phyloP scores from a whole-genome alignment of 2,888 invertebrate species.

The Diaphora mendica region DNA sequence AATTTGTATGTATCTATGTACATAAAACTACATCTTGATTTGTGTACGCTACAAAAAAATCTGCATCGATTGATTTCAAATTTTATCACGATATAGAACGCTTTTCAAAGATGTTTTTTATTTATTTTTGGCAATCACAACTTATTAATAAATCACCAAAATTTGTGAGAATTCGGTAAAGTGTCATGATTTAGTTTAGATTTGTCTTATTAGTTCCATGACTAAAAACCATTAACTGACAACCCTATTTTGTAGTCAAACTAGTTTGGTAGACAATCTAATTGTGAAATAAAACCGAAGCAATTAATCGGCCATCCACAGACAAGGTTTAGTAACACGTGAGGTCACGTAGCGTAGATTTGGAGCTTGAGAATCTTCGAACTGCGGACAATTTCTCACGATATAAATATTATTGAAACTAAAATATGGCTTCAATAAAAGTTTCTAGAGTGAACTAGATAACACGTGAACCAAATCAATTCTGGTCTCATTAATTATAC shows the following conservation, averaged over 20 bases:
- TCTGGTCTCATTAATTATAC: too few species aligned
- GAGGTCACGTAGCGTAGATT: constrained; percentile 9
- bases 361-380: constrained; percentile 8
- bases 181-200: too few species aligned
- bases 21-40: too few species aligned
- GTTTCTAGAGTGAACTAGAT: background rate
- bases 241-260: constrained; percentile 33
- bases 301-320: constrained; percentile 35
- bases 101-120: too few species aligned
- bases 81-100: too few species aligned
- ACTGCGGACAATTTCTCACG: background rate
- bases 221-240: background rate
- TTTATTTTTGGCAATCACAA: too few species aligned
- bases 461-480: too few species aligned
- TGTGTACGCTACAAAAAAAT: too few species aligned
- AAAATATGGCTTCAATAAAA: background rate
- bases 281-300: constrained; percentile 38
- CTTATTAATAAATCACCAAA: background rate
- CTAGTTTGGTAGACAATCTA: constrained; percentile 34
- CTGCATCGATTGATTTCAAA: too few species aligned
- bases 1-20: too few species aligned
- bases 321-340: constrained; percentile 29
- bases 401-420: background rate
- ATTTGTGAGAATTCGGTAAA: background rate
- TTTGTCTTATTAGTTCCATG: too few species aligned